Conservation (phyloP, 2,113 vertebrate species). For the Taurulus bubalis region DNA sequence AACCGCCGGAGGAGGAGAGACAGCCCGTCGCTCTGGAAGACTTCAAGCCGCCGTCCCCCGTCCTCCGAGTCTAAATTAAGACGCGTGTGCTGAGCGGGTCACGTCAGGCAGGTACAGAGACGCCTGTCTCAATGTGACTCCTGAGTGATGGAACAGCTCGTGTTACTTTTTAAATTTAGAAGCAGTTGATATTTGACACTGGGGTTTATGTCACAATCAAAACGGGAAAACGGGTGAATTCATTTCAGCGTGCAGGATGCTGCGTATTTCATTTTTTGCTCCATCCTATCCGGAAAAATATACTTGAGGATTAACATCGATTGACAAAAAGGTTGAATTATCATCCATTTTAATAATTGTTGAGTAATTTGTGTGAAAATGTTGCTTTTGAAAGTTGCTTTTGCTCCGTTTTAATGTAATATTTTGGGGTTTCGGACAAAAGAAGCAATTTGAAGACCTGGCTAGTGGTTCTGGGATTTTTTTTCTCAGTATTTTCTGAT, state of each 20-base stretch:
- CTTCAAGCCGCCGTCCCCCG: conserved; percentile 27
- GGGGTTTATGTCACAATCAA: conserved; percentile 9
- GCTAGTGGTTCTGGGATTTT: neutral
- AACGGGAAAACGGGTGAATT: neutral
- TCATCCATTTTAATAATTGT: neutral
- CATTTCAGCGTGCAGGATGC: neutral
- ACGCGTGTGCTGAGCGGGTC: neutral
- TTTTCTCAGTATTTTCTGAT: neutral
- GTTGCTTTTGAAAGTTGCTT: neutral
- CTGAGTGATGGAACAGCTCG: neutral
- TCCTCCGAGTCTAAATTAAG: conserved; percentile 20
- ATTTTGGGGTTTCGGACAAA: neutral
- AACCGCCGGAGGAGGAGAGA: conserved; percentile 11
- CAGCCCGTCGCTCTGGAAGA: conserved; percentile 16
- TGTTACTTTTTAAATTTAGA: neutral
- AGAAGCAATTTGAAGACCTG: neutral
- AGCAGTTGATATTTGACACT: neutral
- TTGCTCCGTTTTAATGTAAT: neutral
- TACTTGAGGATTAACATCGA: neutral
- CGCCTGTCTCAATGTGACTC: conserved; percentile 7
- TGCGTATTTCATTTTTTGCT: neutral
- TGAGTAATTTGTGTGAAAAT: neutral
- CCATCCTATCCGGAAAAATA: neutral
- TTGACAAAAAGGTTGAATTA: neutral
- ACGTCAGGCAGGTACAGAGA: conserved; percentile 27